Base-by-base conservation (phyloP, 2,797 vertebrate genomes). In the Sebastolobus alascanus region DNA sequence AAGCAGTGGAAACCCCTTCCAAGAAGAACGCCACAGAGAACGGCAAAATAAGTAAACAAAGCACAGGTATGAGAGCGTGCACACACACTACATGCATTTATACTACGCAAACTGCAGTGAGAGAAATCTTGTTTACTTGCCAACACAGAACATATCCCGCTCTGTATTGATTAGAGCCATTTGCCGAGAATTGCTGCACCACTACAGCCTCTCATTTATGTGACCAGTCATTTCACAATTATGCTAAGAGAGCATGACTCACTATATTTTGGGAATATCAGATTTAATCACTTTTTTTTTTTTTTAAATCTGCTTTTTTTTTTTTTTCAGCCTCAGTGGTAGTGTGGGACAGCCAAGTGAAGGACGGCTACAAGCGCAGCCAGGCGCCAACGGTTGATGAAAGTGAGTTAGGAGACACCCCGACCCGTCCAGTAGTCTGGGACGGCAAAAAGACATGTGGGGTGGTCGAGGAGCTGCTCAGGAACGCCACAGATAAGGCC, bases 391-490 rank as follows among this genome's bases (percentile, higher is more conserved):
- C 20, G 0, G 76, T 86, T 33, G 82, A 87, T 7, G 77, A 74
- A 31, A 43, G 40, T 0, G 27, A 20, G 0, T 20, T 68, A 0
- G 25, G 58, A 46, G 75, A 90, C n/a, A 5, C 29, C 9, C 16
- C 12, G 0, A 25, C 33, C 12, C 60, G 25, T 4, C 33, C 68
- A 1, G 6, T 43, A 0, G 72, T 86, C 55, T 93, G 95, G 91
- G 90, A 91, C 3, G 93, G 90, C 61, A 96, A 84, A 43, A 88
- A 73, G 68, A 88, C 78, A 1, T 84, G 89, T 0, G 89, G 80
- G 0, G 97, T 98, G 69, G 96, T 99, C 4, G 90, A 95, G 75
- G 96, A 97, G 76, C 93, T 99, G 69, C 97, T 99, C 27, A 95
- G 75, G 88, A 93, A 97, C 40, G 94, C 97, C 8, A 86, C 93